A percentile compares a stretch with the other conserved stretches of the same genome.
phyloP scores from a whole-genome alignment of 1,140 invertebrate genomes.

The Drosophila rhopaloa region DNA sequence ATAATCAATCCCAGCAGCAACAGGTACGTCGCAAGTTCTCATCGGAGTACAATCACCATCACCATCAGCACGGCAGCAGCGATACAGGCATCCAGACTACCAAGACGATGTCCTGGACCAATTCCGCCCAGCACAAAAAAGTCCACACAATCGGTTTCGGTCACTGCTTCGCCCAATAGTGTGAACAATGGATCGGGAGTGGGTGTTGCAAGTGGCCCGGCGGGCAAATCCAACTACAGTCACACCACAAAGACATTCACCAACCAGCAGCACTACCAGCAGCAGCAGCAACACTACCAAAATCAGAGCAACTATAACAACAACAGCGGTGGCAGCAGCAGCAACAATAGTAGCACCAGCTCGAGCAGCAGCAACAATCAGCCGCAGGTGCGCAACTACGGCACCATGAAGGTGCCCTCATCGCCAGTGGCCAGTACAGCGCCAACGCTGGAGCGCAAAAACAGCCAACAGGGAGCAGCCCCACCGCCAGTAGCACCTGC shows the following conservation, averaged over 20 bases:
- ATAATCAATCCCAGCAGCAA: slow-evolving; percentile 62
- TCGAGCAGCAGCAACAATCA: slow-evolving; percentile 66
- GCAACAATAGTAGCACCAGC: slow-evolving; percentile 55
- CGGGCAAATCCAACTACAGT: slow-evolving; percentile 54
- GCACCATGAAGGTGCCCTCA: slow-evolving; percentile 81
- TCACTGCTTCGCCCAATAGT: slow-evolving; percentile 77
- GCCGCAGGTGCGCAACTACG: slow-evolving; percentile 74
- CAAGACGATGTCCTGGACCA: slow-evolving; percentile 82
- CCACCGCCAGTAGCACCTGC: slow-evolving; percentile 16
- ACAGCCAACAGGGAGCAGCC: slow-evolving; percentile 56
- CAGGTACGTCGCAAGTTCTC: slow-evolving; percentile 75
- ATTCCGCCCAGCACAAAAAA: slow-evolving; percentile 79
- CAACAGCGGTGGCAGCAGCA: slow-evolving; percentile 18
- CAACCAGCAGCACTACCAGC: slow-evolving; percentile 64
- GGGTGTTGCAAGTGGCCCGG: slow-evolving; percentile 55
- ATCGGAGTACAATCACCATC: slow-evolving; percentile 67
- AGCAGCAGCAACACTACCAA: slow-evolving; percentile 41
- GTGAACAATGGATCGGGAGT: slow-evolving; percentile 66
- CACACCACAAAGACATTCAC: slow-evolving; percentile 44
- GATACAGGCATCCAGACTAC: slow-evolving; percentile 77
- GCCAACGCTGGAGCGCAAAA: slow-evolving; percentile 65
- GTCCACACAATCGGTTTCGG: slow-evolving; percentile 79
- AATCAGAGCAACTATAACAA: slow-evolving; percentile 29
- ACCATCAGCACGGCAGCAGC: slow-evolving; percentile 64
- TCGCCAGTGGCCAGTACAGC: slow-evolving; percentile 72